Evolutionary conservation across 2,113 vertebrate species (phyloP), one percentile per base, ranked within the genome.

Genomic region (Neolamprologus ventralis): DNA sequence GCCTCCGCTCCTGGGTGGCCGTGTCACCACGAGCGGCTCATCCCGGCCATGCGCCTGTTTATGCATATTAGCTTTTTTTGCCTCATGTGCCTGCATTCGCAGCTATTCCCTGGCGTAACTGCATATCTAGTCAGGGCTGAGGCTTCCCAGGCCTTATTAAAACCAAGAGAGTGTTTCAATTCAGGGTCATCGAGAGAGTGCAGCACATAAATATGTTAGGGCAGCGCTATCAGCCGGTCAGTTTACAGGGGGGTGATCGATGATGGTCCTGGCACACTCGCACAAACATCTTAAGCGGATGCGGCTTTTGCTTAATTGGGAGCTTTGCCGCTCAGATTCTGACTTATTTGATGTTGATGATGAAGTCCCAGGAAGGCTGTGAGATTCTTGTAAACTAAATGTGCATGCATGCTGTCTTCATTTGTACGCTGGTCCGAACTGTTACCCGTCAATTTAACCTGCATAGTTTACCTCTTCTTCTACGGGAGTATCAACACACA

Each of bases 301-400:
- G 94, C 94, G 58, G 89, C 94, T 96, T 93, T 93, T 95, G 93
- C 95, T 95, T 97, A 97, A 97, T 97, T 97, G 97, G 97, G 92
- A 96, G 96, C 95, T 95, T 97, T 97, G 91, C 95, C 88, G 93
- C 95, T 91, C 87, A 91, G 91, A 92, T 93, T 87, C 91, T 26
- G 89, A 91, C 91, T 93, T 91, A 83, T 95, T 91, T 91, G 91
- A 95, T 92, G 94, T 94, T 90, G 94, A 94, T 95, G 91, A 94
- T 93, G 87, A 93, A 91, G 93, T 96, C 96, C 95, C 95, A 81
- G 93, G 95, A 94, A 94, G 93, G 89, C 89, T 54, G 28, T 45
- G 84, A 89, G 93, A 92, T 93, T 95, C 94, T 90, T 93, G 94
- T 95, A 96, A 96, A 94, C 93, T 88, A 94, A 96, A 94, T 90